Percentiles rank a stretch among this genome's conserved stretches.
Conservation (phyloP, 2,888 invertebrate genomes). For the Steinernema carpocapsae region DNA sequence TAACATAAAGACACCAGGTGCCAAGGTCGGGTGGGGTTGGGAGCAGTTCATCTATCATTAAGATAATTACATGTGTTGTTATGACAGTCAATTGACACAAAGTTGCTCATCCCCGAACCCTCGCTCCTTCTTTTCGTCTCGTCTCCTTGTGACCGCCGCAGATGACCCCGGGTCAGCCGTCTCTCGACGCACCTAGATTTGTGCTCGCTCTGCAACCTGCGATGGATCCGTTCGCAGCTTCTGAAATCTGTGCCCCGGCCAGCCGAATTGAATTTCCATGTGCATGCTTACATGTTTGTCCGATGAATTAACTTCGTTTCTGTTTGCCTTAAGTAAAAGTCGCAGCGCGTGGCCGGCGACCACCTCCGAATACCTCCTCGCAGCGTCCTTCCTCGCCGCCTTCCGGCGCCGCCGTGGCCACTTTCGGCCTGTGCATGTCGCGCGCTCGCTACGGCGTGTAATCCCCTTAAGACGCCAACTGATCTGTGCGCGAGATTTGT, state of each 20-base stretch:
- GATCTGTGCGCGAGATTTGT: conserved; percentile 35
- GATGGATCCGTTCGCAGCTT: background rate
- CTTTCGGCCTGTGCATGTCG: conserved; percentile 21
- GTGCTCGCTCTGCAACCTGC: background rate
- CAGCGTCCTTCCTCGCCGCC: too few species aligned
- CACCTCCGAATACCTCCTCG: background rate
- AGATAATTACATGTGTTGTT: conserved; percentile 35
- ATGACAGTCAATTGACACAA: conserved; percentile 35
- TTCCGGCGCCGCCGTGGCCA: background rate
- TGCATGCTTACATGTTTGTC: conserved; percentile 30
- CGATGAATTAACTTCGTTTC: conserved; percentile 23
- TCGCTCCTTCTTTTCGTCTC: background rate
- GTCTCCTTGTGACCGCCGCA: background rate
- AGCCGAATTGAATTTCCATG: conserved; percentile 6
- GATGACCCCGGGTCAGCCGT: conserved; percentile 11
- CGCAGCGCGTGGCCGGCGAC: background rate
- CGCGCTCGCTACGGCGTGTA: conserved; percentile 29
- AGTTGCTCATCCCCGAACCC: background rate
- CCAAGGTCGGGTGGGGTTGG: conserved; percentile 10
- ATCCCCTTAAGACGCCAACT: conserved; percentile 33
- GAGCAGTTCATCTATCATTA: conserved; percentile 31
- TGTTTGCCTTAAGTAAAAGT: conserved; percentile 1
- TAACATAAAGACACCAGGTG: conserved; percentile 28
- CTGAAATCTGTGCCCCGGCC: background rate
- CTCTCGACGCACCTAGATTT: background rate